Evolutionary conservation across 2,113 vertebrate genomes (phyloP).

Genomic region (Hylia prasina): DNA sequence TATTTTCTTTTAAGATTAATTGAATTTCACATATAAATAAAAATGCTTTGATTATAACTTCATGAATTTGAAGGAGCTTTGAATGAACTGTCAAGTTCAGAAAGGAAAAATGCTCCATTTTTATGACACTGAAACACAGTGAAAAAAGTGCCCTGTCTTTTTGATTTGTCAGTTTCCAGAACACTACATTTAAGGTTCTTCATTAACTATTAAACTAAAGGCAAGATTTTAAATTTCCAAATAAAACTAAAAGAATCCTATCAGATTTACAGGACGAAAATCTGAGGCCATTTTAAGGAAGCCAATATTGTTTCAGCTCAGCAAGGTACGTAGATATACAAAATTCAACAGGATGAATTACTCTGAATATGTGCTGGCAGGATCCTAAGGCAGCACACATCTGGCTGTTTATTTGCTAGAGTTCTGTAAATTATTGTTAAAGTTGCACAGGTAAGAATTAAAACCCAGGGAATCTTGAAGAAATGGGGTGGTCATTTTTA

Average conservation of each 20-base stretch:
- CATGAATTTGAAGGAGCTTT: slow-evolving; percentile 30
- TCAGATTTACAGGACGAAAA: background rate
- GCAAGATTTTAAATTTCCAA: background rate
- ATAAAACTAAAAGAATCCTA: background rate
- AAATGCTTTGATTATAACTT: background rate
- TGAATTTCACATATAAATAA: slow-evolving; percentile 59
- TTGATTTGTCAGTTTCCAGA: background rate
- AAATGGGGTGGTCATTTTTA: background rate
- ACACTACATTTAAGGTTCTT: background rate
- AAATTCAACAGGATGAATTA: background rate
- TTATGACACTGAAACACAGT: background rate
- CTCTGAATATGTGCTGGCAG: background rate
- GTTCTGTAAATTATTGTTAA: background rate
- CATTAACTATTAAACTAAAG: background rate
- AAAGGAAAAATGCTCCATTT: background rate
- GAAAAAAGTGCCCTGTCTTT: background rate
- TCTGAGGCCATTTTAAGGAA: background rate
- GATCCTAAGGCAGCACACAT: background rate
- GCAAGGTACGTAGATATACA: background rate
- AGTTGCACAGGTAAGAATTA: background rate
- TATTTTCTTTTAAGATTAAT: slow-evolving; percentile 66
- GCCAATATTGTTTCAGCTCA: background rate
- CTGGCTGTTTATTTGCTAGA: background rate
- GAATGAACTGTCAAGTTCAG: background rate
- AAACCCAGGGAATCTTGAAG: background rate